Evolutionary conservation across 2,888 invertebrate species (phyloP).

Genomic region (Agriopis aurantiaria): DNA sequence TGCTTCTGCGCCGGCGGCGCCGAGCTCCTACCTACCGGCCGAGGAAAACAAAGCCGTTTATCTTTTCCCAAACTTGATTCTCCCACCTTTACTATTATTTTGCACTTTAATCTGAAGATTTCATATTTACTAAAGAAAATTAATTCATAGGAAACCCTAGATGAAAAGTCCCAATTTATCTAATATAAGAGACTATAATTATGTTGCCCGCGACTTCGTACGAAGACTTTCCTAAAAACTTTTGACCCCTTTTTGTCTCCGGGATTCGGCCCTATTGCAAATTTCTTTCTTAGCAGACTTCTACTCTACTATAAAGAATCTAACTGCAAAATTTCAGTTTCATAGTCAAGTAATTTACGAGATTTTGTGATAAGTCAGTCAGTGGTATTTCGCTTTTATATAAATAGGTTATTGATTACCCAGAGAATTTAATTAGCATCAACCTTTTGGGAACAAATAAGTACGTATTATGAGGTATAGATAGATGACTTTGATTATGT

Average conservation of each 20-base stretch:
- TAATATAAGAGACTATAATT: constrained; percentile 34
- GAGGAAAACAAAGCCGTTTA: constrained; percentile 63
- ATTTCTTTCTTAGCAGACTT: too few species aligned
- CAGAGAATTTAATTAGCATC: constrained; percentile 67
- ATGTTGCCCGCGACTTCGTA: too few species aligned
- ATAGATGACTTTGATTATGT: constrained; percentile 40
- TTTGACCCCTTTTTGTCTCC: too few species aligned
- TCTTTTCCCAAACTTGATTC: constrained; percentile 29
- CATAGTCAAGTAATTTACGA: too few species aligned
- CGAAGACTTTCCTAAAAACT: too few species aligned
- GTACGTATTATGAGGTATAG: constrained; percentile 45
- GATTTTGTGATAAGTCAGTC: constrained; percentile 31
- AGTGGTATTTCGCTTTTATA: too few species aligned
- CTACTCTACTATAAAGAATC: too few species aligned
- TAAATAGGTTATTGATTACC: constrained; percentile 45
- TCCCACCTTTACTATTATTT: constrained; percentile 44
- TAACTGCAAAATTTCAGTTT: too few species aligned
- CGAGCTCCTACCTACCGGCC: constrained; percentile 76
- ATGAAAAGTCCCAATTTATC: constrained; percentile 39
- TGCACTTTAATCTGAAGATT: constrained; percentile 52
- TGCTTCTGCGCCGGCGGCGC: constrained; percentile 74
- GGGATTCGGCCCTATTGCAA: too few species aligned
- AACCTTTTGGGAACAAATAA: constrained; percentile 73
- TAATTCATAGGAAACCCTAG: constrained; percentile 34
- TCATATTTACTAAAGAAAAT: constrained; percentile 34